A percentile compares a stretch with the other conserved stretches of the same genome.
These are phyloP conservation scores for Eilema griseolum DNA, from an alignment of 2,888 invertebrate genomes.

Conservation along the genomic window DNA sequence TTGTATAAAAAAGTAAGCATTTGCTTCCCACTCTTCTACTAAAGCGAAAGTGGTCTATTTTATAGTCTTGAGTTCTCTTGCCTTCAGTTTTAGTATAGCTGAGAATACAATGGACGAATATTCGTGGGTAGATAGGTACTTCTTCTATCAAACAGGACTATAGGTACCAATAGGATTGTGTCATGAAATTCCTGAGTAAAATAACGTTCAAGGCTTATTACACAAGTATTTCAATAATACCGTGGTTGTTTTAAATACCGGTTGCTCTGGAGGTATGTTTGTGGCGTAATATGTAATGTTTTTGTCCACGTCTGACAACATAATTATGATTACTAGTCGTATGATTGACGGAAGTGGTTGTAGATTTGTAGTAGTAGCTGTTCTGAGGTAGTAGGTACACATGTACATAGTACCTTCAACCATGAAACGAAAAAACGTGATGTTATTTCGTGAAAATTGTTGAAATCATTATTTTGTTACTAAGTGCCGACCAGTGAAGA, in stretches of 20 bases:
- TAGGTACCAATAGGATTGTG: background rate
- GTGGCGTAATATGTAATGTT: conserved; percentile 17
- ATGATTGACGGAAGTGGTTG: background rate
- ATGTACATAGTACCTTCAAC: background rate
- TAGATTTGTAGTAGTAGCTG: background rate
- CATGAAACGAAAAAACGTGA: background rate
- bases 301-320: conserved; percentile 18
- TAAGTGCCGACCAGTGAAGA: too few species aligned
- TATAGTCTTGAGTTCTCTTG: too few species aligned
- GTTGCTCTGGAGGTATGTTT: conserved; percentile 6
- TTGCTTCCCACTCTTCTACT: too few species aligned
- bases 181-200: background rate
- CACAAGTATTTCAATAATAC: background rate
- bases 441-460: too few species aligned
- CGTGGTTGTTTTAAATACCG: conserved; percentile 17
- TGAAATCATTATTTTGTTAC: too few species aligned
- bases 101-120: too few species aligned
- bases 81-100: too few species aligned
- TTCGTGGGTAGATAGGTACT: too few species aligned
- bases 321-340: conserved; percentile 11
- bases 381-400: too few species aligned
- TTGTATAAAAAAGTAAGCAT: too few species aligned
- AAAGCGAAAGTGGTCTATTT: too few species aligned
- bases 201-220: conserved; percentile 4
- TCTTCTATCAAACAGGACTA: too few species aligned